Evolutionary conservation across 2,113 vertebrate species (phyloP).

Genomic region (Thinocorus orbignyianus): DNA sequence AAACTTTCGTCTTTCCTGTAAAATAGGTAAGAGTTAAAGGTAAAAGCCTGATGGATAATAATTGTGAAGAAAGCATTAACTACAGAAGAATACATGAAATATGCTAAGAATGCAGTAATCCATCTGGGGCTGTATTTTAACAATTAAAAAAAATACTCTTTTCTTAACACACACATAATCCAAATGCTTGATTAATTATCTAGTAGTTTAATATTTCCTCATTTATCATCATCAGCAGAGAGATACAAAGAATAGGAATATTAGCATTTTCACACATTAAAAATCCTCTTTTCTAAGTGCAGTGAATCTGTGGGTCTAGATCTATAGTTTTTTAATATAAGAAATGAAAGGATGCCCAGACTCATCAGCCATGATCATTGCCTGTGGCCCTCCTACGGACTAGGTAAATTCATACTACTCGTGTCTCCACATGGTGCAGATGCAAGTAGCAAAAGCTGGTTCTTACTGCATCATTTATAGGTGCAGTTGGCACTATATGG

Average conservation of each 20-base stretch:
- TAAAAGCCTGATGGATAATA: neutral
- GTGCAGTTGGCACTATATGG: neutral
- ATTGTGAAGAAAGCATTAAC: neutral
- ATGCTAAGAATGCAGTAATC: neutral
- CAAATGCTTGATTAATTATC: neutral
- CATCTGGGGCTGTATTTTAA: neutral
- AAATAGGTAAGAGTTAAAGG: neutral
- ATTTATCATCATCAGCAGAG: neutral
- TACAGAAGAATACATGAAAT: neutral
- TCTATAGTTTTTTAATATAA: neutral
- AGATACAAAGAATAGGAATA: neutral
- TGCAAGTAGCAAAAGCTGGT: neutral
- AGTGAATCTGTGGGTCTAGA: neutral
- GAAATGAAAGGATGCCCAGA: neutral
- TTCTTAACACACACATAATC: neutral
- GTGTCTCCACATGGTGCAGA: neutral
- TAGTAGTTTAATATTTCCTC: neutral
- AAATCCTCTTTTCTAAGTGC: neutral
- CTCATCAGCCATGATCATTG: neutral
- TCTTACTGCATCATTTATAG: neutral
- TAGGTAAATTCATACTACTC: neutral
- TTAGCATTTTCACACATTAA: neutral
- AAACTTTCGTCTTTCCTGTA: slow-evolving; percentile 85
- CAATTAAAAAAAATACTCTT: neutral
- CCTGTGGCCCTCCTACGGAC: neutral